Evolutionary conservation across 30 jellyfish, hydroid and myxozoan genomes (phyloP), one percentile per base, ranked within the genome.

Genomic region (Turritopsis dohrnii): DNA sequence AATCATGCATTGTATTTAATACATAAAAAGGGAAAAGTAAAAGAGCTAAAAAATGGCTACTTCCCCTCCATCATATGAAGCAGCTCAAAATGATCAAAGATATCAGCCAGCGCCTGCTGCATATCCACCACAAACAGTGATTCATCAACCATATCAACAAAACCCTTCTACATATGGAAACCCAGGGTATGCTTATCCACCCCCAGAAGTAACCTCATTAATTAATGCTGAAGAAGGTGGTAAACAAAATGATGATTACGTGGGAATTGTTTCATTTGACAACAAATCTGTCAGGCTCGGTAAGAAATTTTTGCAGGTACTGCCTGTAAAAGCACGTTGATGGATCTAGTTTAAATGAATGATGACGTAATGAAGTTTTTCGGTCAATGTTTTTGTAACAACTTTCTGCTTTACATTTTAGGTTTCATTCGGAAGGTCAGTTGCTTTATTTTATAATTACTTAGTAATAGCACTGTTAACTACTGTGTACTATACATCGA

Each of bases 121-220:
- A 16, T 82, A 84, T 54, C 86, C 86, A 53, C 90, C 90, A 7
- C 81, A 29, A 52, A 4, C 87, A 7, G 20, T 16, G 52, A 79
- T 29, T 17, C 8, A 19, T 17, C 74, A 52, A 26, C 76, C 76
- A n/a, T 28, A 20, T 29, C 83, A 24, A 74, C 8, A 25, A 24
- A 24, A 24, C 24, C 66, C 83, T n/a, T 19, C 83, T 25, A 21
- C 18, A 16, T 21, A 27, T 25, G 54, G 41, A 16, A 27, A 27
- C 13, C 27, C 60, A 28, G 86, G 26, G 29, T 26, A 83, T 1
- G 26, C 54, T 66, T 17, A 41, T 22, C 81, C 86, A 23, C 20
- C 79, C 25, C 60, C 75, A 23, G 81, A 81, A 9, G 71, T 41
- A 13, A 21, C 71, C 24, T 72, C 3, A 8, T 19, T 23, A 17